These are phyloP conservation scores for Lonchura striata DNA, from an alignment of 2,113 vertebrate genomes.

Conservation along the genomic window DNA sequence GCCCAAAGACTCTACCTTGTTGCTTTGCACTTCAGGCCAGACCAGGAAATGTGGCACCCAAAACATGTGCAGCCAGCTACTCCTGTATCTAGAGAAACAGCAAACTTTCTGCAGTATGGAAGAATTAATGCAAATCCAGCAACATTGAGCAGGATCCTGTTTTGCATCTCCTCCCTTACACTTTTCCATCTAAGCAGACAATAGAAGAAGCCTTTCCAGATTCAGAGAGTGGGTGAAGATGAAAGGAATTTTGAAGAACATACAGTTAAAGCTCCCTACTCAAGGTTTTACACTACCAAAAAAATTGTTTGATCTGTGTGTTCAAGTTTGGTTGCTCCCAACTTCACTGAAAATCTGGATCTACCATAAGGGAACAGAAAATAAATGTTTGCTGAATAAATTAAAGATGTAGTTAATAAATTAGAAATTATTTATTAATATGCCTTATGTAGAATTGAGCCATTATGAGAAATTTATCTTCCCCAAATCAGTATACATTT, in stretches of 20 bases:
- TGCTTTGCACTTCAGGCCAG: not conserved
- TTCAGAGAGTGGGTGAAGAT: not conserved
- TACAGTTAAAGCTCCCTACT: not conserved
- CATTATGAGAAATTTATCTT: not conserved
- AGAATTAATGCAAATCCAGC: not conserved
- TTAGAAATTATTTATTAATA: not conserved
- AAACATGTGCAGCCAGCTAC: not conserved
- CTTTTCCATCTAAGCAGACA: not conserved
- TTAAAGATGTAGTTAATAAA: not conserved
- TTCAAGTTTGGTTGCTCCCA: not conserved
- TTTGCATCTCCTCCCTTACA: not conserved
- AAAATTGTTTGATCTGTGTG: not conserved
- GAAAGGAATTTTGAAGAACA: not conserved
- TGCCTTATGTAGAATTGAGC: not conserved
- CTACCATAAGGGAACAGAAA: not conserved
- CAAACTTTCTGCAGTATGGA: not conserved
- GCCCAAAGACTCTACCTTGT: not conserved
- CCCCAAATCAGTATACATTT: not conserved
- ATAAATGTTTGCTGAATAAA: not conserved
- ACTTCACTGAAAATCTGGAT: not conserved
- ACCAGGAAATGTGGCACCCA: not conserved
- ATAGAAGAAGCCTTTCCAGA: not conserved
- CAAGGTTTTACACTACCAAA: not conserved
- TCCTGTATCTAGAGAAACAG: not conserved
- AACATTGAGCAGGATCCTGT: not conserved